These are phyloP conservation scores for Osmoderma eremita DNA, from an alignment of 2,888 invertebrate species.

Conservation along the genomic window DNA sequence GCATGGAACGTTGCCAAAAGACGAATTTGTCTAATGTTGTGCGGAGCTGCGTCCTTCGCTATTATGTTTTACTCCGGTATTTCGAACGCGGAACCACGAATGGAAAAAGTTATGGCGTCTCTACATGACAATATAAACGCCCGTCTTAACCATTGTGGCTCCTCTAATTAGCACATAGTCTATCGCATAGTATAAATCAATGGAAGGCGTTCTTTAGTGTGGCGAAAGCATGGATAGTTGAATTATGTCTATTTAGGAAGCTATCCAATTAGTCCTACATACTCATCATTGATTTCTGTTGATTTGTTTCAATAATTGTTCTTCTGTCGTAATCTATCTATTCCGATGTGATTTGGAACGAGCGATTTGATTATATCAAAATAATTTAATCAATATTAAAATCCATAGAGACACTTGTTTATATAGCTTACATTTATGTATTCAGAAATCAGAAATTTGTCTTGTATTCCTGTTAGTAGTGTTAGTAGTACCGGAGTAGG, in stretches of 20 bases:
- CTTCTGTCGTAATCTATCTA: not conserved
- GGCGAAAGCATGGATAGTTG: not conserved
- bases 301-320: constrained; percentile 14
- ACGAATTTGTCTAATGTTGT: constrained; percentile 31
- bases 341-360: too few relatives aligned
- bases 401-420: too few relatives aligned
- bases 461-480: too few relatives aligned
- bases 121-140: not conserved
- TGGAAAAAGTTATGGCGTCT: not conserved
- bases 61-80: constrained; percentile 18
- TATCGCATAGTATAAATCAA: not conserved
- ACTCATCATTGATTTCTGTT: not conserved
- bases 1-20: constrained; percentile 30
- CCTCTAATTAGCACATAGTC: not conserved
- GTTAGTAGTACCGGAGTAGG: too few relatives aligned
- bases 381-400: too few relatives aligned
- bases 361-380: too few relatives aligned
- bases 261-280: not conserved
- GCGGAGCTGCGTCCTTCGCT: constrained; percentile 9
- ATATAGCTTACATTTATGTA: too few relatives aligned
- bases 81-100: not conserved
- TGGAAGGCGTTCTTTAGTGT: not conserved
- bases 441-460: too few relatives aligned
- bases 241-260: not conserved
- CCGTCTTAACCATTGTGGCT: not conserved